Evolutionary conservation across 2,888 invertebrate genomes (phyloP).

Genomic region (Zaprionus obscuricornis): DNA sequence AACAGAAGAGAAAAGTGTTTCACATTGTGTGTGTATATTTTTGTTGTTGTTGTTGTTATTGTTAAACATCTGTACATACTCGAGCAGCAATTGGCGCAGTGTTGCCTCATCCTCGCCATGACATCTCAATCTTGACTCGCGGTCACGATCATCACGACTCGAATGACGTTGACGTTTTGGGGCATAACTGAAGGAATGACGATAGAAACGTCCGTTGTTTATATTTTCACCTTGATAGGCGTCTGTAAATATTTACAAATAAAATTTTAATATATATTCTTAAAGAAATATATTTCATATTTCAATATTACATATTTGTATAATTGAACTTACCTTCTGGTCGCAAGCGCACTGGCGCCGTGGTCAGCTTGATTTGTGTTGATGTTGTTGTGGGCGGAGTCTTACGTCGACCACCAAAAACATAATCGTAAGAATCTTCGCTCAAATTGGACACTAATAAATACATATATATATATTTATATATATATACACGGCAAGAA

Average conservation of each 20-base stretch:
- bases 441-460: conserved; percentile 84
- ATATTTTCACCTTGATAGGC: conserved; percentile 81
- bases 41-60: conserved; percentile 8
- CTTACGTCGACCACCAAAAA: conserved; percentile 84
- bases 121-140: conserved; percentile 83
- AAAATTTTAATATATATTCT: too few species aligned
- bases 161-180: conserved; percentile 83
- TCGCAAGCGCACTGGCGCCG: conserved; percentile 84
- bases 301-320: too few species aligned
- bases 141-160: conserved; percentile 82
- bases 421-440: conserved; percentile 84
- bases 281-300: too few species aligned
- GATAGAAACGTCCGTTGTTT: conserved; percentile 83
- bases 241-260: conserved; percentile 75
- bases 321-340: conserved; percentile 83
- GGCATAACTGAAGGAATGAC: conserved; percentile 84
- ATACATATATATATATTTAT: conserved; percentile 29
- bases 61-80: conserved; percentile 86
- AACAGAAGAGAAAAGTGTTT: background rate
- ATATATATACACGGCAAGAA: conserved; percentile 34
- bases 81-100: conserved; percentile 97
- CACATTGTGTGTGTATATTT: too few species aligned
- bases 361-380: conserved; percentile 84
- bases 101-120: conserved; percentile 93
- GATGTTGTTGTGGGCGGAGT: conserved; percentile 83